Evolutionary conservation across 2,888 invertebrate genomes (phyloP), one percentile per base, ranked within the genome.

Genomic region (Oeneis ivallda): DNA sequence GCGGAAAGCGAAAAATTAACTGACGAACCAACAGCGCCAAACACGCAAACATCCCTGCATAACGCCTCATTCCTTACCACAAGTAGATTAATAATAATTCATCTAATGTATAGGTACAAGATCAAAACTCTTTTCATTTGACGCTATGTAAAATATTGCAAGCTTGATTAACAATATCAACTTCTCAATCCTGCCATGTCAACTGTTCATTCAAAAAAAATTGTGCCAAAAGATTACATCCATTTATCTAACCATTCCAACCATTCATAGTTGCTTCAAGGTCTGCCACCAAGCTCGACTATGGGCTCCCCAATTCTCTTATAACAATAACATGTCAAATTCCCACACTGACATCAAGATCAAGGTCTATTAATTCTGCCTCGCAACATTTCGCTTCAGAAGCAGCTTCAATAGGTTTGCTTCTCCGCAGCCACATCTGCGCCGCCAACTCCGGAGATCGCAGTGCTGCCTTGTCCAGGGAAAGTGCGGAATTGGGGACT

Each of bases 401-500:
- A 65, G 43, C 61, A 58, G 71, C 72, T 75, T 74, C 71, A 75
- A 68, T 62, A 67, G 72, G 67, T 72, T 71, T 79, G 78, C 72
- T 85, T 83, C 75, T 83, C 75, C 80, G 71, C 84, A 76, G 79
- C 79, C 72, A 75, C 78, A 62, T 71, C 76, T 61, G 72, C 78
- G 71, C 73, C 79, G 59, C 79, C 82, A 68, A 77, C 79, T 66
- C 82, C 81, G 43, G 82, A 81, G 50, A 86, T 86, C 63, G 83
- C 78, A 71, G 80, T 80, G 71, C 89, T 92, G 74, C 92, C 92
- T 54, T 84, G 88, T 69, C 89, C 92, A 67, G 92, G 92, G 74
- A 82, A 81, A 74, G 89, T 92, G 73, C 86, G 87, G 74, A 78
- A 75, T 68, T 74, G 83, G 70, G 87, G 84, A 70, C 84, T 84